Percentiles rank a stretch among this genome's conserved stretches.
Conservation (phyloP, 2,888 invertebrate genomes). For the Gastrophysa polygoni region DNA sequence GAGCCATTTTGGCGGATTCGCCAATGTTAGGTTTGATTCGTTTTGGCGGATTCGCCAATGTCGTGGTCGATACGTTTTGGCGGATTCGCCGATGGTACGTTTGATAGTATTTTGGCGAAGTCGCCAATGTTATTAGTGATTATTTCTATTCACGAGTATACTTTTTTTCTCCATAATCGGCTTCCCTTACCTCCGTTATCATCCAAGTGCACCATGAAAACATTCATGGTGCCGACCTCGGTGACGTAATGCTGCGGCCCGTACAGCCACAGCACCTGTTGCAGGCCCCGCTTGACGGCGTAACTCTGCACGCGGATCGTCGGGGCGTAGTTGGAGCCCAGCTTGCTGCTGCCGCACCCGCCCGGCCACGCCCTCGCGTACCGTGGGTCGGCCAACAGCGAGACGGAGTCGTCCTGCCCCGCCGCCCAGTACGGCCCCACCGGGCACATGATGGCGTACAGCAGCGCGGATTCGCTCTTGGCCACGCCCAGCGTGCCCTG, state of each 20-base stretch:
- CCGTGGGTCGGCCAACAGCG: slow-evolving; percentile 89
- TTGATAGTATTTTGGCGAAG: no score
- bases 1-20: no score
- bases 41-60: no score
- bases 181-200: slow-evolving; percentile 83
- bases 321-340: slow-evolving; percentile 93
- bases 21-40: no score
- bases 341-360: slow-evolving; percentile 92
- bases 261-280: slow-evolving; percentile 96
- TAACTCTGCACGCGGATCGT: slow-evolving; percentile 84
- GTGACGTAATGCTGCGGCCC: slow-evolving; percentile 93
- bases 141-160: no score
- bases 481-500: slow-evolving; percentile 93
- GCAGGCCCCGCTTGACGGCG: slow-evolving; percentile 76
- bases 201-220: slow-evolving; percentile 87
- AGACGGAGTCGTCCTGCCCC: slow-evolving; percentile 68
- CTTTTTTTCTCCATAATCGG: no score
- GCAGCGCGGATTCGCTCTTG: slow-evolving; percentile 82
- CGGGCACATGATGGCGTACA: slow-evolving; percentile 91
- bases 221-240: slow-evolving; percentile 98
- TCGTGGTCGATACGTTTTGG: no score
- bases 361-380: slow-evolving; percentile 90
- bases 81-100: no score
- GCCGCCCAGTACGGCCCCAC: slow-evolving; percentile 89
- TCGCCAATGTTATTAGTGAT: no score